phyloP scores from a whole-genome alignment of 1,140 invertebrate genomes.

The Scaptomyza montana region DNA sequence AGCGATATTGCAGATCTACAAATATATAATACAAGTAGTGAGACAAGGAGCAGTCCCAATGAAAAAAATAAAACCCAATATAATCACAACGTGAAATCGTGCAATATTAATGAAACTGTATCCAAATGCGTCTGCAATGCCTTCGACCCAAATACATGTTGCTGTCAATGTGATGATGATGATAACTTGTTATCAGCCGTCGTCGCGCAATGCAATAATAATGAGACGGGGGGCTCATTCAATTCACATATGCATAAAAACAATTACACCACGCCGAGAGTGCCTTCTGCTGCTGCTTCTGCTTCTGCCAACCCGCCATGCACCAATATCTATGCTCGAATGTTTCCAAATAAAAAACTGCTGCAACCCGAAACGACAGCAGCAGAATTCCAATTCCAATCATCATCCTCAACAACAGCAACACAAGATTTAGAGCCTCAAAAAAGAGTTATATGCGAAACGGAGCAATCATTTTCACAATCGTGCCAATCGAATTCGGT shows the following conservation, averaged over 20 bases:
- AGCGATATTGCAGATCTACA: constrained; percentile 80
- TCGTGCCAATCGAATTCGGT: constrained; percentile 27
- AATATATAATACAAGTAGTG: constrained; percentile 69
- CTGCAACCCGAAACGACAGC: constrained; percentile 20
- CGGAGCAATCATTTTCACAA: constrained; percentile 2
- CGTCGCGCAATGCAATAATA: constrained; percentile 38
- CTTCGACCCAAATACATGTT: constrained; percentile 52
- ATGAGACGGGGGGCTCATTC: constrained; percentile 36
- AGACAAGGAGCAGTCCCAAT: constrained; percentile 32
- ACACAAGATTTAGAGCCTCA: constrained; percentile 33
- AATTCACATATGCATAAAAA: constrained; percentile 42
- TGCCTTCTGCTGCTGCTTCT: constrained; percentile 53
- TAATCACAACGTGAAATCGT: constrained; percentile 25
- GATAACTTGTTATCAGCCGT: constrained; percentile 66
- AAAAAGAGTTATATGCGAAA: constrained; percentile 23
- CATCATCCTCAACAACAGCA: constrained; percentile 21
- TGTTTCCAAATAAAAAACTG: constrained; percentile 49
- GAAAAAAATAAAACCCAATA: constrained; percentile 30
- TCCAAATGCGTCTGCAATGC: constrained; percentile 57
- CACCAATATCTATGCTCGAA: constrained; percentile 40
- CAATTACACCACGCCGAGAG: constrained; percentile 65
- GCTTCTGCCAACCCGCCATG: constrained; percentile 41
- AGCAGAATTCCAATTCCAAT: constrained; percentile 49
- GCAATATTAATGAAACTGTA: constrained; percentile 42
- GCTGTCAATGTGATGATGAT: constrained; percentile 45